phyloP scores from a whole-genome alignment of 2,113 vertebrate genomes.

The Spea multiplicata region DNA sequence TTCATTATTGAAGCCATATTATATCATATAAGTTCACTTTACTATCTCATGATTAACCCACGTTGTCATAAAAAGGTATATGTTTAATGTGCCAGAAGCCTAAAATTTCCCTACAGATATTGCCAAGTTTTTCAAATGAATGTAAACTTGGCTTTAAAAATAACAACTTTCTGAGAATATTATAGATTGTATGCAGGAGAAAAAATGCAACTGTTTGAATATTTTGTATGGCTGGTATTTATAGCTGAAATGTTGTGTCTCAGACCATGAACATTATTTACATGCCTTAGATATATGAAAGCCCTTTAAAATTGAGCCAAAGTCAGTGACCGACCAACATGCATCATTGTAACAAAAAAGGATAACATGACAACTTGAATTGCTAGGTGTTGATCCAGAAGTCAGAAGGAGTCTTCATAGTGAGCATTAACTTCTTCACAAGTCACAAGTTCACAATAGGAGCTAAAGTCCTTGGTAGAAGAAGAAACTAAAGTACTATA shows the following conservation, averaged over 20 bases:
- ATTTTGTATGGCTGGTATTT: background rate
- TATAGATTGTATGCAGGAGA: background rate
- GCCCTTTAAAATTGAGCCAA: too few relatives aligned
- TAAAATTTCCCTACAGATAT: background rate
- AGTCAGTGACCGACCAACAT: too few relatives aligned
- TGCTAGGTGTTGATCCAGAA: too few relatives aligned
- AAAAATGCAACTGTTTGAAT: background rate
- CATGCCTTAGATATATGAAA: too few relatives aligned
- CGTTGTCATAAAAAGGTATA: background rate
- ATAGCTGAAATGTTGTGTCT: background rate
- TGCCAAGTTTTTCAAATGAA: background rate
- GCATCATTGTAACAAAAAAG: too few relatives aligned
- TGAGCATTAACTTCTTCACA: too few relatives aligned
- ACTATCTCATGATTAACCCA: background rate
- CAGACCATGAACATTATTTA: background rate
- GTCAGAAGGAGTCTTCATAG: too few relatives aligned
- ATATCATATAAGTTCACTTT: background rate
- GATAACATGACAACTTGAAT: too few relatives aligned
- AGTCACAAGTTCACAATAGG: too few relatives aligned
- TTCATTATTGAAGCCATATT: background rate
- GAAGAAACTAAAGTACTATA: too few relatives aligned
- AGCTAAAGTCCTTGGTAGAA: too few relatives aligned
- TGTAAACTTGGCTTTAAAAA: background rate
- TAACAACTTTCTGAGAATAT: background rate
- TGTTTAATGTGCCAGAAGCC: background rate